Evolutionary conservation across 2,888 invertebrate genomes (phyloP).

Genomic region (Cantharis rustica): DNA sequence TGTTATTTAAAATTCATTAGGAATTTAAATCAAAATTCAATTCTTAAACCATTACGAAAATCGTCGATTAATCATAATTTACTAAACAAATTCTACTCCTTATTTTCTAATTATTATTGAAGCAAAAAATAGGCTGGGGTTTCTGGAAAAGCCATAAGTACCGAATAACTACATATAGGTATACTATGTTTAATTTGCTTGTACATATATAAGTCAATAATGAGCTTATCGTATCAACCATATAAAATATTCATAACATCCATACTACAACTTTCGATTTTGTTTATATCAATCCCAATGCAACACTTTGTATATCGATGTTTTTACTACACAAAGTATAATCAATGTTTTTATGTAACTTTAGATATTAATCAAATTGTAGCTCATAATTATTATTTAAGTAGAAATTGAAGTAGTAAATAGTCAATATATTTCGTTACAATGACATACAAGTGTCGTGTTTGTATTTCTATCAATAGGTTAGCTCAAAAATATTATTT

Average conservation of each 20-base stretch:
- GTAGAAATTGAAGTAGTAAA: neutral
- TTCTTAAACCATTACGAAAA: neutral
- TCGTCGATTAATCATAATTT: neutral
- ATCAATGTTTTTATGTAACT: neutral
- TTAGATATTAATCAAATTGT: neutral
- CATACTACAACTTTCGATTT: neutral
- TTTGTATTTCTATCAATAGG: neutral
- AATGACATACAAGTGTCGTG: neutral
- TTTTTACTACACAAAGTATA: neutral
- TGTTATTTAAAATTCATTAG: neutral
- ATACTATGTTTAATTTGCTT: neutral
- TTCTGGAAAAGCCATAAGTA: neutral
- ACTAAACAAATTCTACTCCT: neutral
- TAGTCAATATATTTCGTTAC: neutral
- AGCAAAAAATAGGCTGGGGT: neutral
- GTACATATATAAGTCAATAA: neutral
- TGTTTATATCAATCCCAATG: neutral
- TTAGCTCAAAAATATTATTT: neutral
- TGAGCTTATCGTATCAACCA: neutral
- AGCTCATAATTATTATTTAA: neutral
- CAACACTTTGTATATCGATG: neutral
- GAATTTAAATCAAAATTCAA: neutral
- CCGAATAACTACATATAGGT: neutral
- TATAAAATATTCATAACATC: neutral
- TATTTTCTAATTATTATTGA: neutral